Percentiles rank a stretch among this genome's conserved stretches.
Conservation (phyloP, 2,113 vertebrate genomes). For the Polypterus senegalus region DNA sequence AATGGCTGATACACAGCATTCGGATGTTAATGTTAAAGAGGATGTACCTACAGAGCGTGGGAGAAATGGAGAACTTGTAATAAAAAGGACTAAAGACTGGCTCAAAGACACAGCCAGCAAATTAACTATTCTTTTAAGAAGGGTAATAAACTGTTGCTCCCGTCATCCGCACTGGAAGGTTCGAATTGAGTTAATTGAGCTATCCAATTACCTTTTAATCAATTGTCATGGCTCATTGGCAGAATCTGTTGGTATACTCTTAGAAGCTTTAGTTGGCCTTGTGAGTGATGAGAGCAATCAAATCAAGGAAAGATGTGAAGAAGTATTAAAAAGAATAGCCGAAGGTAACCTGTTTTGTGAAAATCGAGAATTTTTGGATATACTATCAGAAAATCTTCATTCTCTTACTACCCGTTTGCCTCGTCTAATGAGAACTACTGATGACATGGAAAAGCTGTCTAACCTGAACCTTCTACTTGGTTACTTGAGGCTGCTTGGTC, state of each 20-base stretch:
- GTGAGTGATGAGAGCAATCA: conserved; percentile 62
- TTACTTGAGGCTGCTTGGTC: conserved; percentile 79
- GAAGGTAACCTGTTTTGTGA: conserved; percentile 37
- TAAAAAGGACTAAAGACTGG: conserved; percentile 65
- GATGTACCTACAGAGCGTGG: conserved; percentile 28
- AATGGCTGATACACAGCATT: conserved; percentile 70
- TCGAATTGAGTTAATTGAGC: conserved; percentile 58
- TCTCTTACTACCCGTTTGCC: conserved; percentile 71
- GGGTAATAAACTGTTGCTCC: conserved; percentile 56
- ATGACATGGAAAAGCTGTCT: conserved; percentile 70
- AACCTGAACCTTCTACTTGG: conserved; percentile 69
- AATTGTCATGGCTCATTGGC: conserved; percentile 58
- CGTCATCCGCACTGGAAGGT: conserved; percentile 84
- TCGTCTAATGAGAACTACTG: conserved; percentile 74
- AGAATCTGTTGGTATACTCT: conserved; percentile 50
- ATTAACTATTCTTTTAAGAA: conserved; percentile 58
- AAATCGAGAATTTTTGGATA: conserved; percentile 52
- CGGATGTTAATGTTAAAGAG: conserved; percentile 20
- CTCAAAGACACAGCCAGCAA: conserved; percentile 54
- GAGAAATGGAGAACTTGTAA: conserved; percentile 51
- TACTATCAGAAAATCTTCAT: conserved; percentile 80
- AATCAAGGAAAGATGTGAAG: conserved; percentile 50
- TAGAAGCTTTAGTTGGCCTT: conserved; percentile 72
- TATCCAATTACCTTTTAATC: conserved; percentile 54
- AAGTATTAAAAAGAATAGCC: conserved; percentile 44